Evolutionary conservation across 2,797 vertebrate species (phyloP), one percentile per base, ranked within the genome.

Genomic region (Dendrocincla tyrannina): DNA sequence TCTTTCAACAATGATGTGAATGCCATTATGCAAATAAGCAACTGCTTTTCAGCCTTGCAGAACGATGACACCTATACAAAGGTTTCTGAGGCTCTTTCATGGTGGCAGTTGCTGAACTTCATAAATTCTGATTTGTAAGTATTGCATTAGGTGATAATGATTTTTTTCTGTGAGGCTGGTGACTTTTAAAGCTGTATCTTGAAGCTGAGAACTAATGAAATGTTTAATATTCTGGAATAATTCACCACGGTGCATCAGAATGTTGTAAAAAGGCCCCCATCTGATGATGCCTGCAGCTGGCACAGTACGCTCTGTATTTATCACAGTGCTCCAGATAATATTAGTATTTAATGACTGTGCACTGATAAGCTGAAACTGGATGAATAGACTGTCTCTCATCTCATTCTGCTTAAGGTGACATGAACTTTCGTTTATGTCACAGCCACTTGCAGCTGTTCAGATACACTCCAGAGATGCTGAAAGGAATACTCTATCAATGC

Each of bases 371-470:
- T 13, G 46, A 90, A 90, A 79, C 83, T 64, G 70, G 74, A 91
- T 93, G 85, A 96, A 96, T 33, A 91, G 94, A 53, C 58, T 53
- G 42, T 70, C 94, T 88, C 86, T 89, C 76, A 85, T 93, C 88
- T 94, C 94, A 25, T 93, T 85, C 92, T 88, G 86, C 59, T 97
- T 95, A 96, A 83, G 72, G 60, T 93, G 86, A 89, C 78, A 75
- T 66, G 88, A 92, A 91, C 83, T 96, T 96, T 85, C 89, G 76
- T 94, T 79, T 64, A 63, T 96, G 86, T 87, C 92, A 87, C 73
- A 89, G 47, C 41, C 83, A 93, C 53, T 91, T 96, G 96, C 97
- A 95, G 93, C 83, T 94, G 89, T 76, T 94, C 89, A 79, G 85
- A 95, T 88, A 79, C 66, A 89, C 85, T 96, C 73, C 90, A 85